Conservation (phyloP, 2,113 vertebrate genomes). For the Rhinolophus sinicus region DNA sequence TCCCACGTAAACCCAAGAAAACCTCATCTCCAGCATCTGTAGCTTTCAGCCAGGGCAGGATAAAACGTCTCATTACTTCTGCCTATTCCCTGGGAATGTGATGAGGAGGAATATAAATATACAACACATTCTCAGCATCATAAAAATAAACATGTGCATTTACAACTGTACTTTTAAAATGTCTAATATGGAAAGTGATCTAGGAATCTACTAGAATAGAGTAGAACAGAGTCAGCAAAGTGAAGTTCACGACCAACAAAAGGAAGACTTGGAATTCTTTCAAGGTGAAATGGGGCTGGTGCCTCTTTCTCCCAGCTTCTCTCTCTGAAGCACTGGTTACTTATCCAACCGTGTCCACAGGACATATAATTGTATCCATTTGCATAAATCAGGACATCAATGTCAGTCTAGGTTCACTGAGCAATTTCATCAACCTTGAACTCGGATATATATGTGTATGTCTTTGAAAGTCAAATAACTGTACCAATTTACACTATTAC, state of each 20-base stretch:
- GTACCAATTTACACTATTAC: slow-evolving; percentile 4
- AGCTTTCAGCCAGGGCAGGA: not conserved
- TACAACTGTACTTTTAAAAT: not conserved
- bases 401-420: slow-evolving; percentile 59
- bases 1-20: not conserved
- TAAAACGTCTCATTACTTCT: not conserved
- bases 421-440: slow-evolving; percentile 60
- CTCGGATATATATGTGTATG: not conserved
- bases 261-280: not conserved
- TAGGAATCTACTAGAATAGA: not conserved
- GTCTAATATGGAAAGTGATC: not conserved
- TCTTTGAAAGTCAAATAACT: slow-evolving; percentile 52
- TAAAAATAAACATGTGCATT: not conserved
- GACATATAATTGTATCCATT: not conserved
- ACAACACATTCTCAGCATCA: not conserved
- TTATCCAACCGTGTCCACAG: not conserved
- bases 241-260: not conserved
- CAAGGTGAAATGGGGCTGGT: slow-evolving; percentile 28
- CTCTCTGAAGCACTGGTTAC: not conserved
- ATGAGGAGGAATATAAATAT: not conserved
- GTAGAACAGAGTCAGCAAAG: not conserved
- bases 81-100: not conserved
- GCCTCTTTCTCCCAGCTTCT: not conserved
- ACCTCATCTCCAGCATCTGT: not conserved
- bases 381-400: slow-evolving; percentile 63